Conservation (phyloP, 2,113 vertebrate genomes). For the Hypomesus transpacificus region DNA sequence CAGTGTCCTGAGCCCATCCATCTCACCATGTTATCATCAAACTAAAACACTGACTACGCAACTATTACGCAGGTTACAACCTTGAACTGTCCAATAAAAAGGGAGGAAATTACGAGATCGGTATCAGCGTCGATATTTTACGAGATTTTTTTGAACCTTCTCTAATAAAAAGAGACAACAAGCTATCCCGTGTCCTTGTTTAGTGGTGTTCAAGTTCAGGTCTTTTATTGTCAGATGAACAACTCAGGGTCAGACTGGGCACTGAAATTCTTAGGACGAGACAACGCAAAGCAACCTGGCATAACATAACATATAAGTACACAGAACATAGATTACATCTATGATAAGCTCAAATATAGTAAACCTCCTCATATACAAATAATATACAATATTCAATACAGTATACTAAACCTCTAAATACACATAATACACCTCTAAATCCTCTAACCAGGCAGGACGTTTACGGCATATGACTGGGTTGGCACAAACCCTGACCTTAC, state of each 20-base stretch:
- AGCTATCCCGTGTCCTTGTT: constrained; percentile 19
- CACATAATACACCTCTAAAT: too few species aligned
- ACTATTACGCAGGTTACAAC: constrained; percentile 65
- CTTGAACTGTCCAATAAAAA: constrained; percentile 70
- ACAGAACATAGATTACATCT: too few species aligned
- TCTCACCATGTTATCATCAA: constrained; percentile 63
- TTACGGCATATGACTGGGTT: background rate
- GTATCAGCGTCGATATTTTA: constrained; percentile 60
- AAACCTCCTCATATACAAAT: too few species aligned
- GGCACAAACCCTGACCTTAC: background rate
- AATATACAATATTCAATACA: too few species aligned
- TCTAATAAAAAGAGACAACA: constrained; percentile 62
- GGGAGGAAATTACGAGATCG: constrained; percentile 56
- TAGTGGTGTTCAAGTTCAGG: background rate
- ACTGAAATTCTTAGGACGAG: too few species aligned
- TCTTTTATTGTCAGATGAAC: too few species aligned
- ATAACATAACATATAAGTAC: too few species aligned
- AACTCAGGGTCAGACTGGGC: too few species aligned
- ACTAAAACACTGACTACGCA: constrained; percentile 45
- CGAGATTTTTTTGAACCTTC: constrained; percentile 38
- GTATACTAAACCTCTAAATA: too few species aligned
- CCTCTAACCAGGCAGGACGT: background rate
- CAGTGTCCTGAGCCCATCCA: constrained; percentile 56
- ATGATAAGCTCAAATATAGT: too few species aligned
- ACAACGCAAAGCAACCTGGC: too few species aligned